Conservation (phyloP, 2,888 invertebrate genomes). For the Tinea trinotella region DNA sequence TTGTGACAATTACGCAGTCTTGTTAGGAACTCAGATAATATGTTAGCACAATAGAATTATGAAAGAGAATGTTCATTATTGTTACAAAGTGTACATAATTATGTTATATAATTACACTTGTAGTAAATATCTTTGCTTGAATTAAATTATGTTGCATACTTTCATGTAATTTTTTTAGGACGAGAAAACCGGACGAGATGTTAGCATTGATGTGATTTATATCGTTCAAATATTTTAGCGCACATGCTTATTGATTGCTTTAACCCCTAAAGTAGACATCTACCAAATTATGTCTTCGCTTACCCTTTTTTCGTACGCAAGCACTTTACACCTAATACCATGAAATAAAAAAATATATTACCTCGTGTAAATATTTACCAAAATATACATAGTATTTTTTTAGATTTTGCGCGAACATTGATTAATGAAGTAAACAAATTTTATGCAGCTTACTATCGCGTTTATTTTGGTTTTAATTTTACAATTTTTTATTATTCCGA, state of each 20-base stretch:
- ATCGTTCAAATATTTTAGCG: neutral
- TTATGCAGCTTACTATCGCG: no score
- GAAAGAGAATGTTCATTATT: constrained; percentile 3
- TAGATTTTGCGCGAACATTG: no score
- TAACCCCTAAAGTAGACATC: neutral
- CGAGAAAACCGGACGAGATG: neutral
- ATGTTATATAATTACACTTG: neutral
- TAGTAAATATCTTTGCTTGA: neutral
- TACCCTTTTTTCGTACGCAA: neutral
- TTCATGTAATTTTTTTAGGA: neutral
- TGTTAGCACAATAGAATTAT: constrained; percentile 11
- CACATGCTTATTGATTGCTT: neutral
- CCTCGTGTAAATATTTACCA: no score
- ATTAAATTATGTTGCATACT: neutral
- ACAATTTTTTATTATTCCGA: no score
- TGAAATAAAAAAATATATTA: no score
- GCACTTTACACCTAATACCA: neutral
- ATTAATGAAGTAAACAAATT: no score
- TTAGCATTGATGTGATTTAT: neutral
- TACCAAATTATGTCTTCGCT: neutral
- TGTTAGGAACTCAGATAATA: constrained; percentile 5
- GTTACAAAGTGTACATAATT: neutral
- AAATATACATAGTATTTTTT: no score
- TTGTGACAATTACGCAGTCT: constrained; percentile 11
- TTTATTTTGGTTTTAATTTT: no score